Base-by-base conservation (phyloP, 2,888 invertebrate genomes). In the Andrena praecox region DNA sequence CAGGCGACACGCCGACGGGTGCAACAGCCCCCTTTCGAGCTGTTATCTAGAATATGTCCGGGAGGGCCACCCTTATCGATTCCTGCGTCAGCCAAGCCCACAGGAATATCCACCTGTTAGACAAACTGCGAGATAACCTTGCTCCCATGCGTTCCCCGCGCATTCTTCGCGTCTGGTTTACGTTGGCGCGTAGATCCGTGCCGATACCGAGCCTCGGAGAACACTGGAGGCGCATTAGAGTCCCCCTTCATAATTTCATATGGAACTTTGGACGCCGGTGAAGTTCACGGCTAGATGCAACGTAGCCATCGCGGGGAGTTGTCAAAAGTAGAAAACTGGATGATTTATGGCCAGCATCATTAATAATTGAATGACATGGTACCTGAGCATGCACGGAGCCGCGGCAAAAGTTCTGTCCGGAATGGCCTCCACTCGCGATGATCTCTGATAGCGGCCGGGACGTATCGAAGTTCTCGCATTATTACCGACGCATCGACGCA, bases 81-180 rank as follows among this genome's bases (percentile, higher is more conserved):
- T 27, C 48, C n/a, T 59, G 35, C 63, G 69, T 76, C 81, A 72
- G 62, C 75, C 80, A 24, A 42, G 67, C 62, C 29, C 67, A 70
- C 70, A 56, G 50, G 71, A 68, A 80, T 75, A 82, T 81, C 76
- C 76, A 82, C 82, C 82, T 82, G 82, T 81, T 82, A 75, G 62
- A 68, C 82, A 81, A 80, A 81, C 82, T 29, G 35, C 70, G 63
- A 81, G 82, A 82, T 82, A 81, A 66, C 64, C 70, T 42, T 52
- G 67, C 67, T 75, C 33, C 70, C 75, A 52, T 66, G 70, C 60
- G 60, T 50, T 71, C 67, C 62, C 8, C 2, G 63, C 42, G 76
- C 71, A 52, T 63, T 71, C 76, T 68, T 76, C 67, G 52, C 48
- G 60, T 64, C 63, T 76, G 60, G 48, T 69, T 74, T 80, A 70